A percentile compares a stretch with the other conserved stretches of the same genome.
Evolutionary conservation across 2,888 invertebrate genomes (phyloP).

Genomic region (Orthosia cruda): DNA sequence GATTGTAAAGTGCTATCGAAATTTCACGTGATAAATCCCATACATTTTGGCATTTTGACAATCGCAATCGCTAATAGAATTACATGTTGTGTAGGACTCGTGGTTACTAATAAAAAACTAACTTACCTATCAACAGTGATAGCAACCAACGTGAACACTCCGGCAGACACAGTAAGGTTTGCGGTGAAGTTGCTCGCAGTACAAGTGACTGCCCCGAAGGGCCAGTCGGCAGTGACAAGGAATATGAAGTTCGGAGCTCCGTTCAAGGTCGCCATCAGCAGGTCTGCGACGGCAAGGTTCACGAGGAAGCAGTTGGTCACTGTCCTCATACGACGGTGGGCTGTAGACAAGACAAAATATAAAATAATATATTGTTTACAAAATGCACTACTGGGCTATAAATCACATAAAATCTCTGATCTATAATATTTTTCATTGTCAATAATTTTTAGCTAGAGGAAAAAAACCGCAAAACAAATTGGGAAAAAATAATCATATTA

Average conservation of each 20-base stretch:
- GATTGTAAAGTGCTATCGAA: too few relatives aligned
- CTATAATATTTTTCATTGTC: background rate
- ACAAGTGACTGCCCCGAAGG: slow-evolving; percentile 96
- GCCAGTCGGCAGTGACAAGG: slow-evolving; percentile 97
- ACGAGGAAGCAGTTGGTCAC: slow-evolving; percentile 98
- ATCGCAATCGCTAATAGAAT: too few relatives aligned
- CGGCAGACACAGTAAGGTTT: slow-evolving; percentile 97
- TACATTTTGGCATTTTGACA: too few relatives aligned
- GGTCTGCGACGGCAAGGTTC: slow-evolving; percentile 96
- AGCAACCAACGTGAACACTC: slow-evolving; percentile 97
- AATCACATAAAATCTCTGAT: background rate
- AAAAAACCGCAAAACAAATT: background rate
- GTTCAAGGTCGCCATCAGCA: slow-evolving; percentile 96
- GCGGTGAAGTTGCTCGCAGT: slow-evolving; percentile 97
- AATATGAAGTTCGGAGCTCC: slow-evolving; percentile 97
- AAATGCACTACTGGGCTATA: background rate
- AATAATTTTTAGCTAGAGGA: background rate
- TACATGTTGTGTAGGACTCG: too few relatives aligned
- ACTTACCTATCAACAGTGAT: slow-evolving; percentile 97
- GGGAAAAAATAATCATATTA: background rate
- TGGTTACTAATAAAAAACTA: background rate
- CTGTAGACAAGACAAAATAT: slow-evolving; percentile 84
- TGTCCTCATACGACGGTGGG: slow-evolving; percentile 96
- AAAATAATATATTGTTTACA: too few relatives aligned
- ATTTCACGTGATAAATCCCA: too few relatives aligned